Conservation (phyloP, 2,797 vertebrate species). For the Kryptolebias ocellatus region DNA sequence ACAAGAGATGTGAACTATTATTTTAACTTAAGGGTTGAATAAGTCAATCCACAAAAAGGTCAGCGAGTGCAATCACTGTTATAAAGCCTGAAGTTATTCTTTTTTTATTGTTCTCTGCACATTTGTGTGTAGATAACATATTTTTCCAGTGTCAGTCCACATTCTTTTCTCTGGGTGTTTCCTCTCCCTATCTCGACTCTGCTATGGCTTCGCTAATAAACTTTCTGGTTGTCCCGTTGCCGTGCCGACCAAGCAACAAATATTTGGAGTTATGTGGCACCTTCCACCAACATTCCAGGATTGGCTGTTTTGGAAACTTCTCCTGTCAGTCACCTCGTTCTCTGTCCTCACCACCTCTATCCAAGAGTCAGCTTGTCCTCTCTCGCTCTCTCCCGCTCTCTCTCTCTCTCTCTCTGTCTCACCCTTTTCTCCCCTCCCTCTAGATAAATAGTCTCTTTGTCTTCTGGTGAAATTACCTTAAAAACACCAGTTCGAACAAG, state of each 20-base stretch:
- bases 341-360: constrained; percentile 32
- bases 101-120: constrained; percentile 10
- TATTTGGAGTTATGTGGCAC: constrained; percentile 91
- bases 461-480: constrained; percentile 76
- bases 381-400: background rate
- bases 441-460: constrained; percentile 81
- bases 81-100: too few species aligned
- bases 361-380: constrained; percentile 14
- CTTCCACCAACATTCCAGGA: constrained; percentile 88
- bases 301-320: constrained; percentile 89
- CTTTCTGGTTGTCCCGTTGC: constrained; percentile 81
- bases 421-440: constrained; percentile 36
- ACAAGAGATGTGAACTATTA: too few species aligned
- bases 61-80: too few species aligned
- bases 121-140: background rate
- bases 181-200: constrained; percentile 22
- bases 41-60: too few species aligned
- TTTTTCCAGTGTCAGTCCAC: constrained; percentile 13
- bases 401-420: constrained; percentile 39
- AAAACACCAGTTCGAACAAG: constrained; percentile 70
- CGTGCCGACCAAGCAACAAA: constrained; percentile 90
- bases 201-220: constrained; percentile 80
- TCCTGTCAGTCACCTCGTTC: constrained; percentile 60
- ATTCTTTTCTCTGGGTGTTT: constrained; percentile 17
- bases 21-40: too few species aligned